Evolutionary conservation across 1,140 invertebrate genomes (phyloP), one percentile per base, ranked within the genome.

Genomic region (Trachelipus rathkii): DNA sequence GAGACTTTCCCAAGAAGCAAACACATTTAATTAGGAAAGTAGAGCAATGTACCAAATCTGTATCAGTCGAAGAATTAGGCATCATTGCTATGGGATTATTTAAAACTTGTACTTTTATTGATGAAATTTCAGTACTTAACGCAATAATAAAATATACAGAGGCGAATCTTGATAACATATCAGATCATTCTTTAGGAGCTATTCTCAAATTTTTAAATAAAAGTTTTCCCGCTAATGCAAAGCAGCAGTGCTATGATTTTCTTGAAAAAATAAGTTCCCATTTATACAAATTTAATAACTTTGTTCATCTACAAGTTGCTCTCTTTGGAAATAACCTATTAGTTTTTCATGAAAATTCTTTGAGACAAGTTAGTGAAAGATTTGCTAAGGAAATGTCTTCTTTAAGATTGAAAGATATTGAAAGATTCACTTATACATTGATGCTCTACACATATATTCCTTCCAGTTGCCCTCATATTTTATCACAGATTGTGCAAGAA

Each of bases 31-130:
- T 80, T 70, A 78, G 73, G 44, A 79, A 75, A 23, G 53, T 82
- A 6, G 33, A 23, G 10, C 68, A 80, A 77, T 77, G 74, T 50
- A 33, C 79, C 13, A 44, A 77, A 43, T 23, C 74, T 43, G 60
- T 82, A 60, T 82, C 81, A 15, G 45, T 82, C 5, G 81, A 82
- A 67, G 81, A 82, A 74, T 71, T 82, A 23, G 81, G 78, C 70
- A 77, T 82, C 9, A 79, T 82, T 50, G 75, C 78, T 4, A 82
- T 82, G 81, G 79, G 78, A 2, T 75, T 82, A 72, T 82, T 82
- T 69, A 82, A 82, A 75, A 78, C 78, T 24, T 78, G 78, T 72
- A 78, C 78, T 33, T 80, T 79, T 73, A 44, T 82, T 8, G 53
- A 74, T 44, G 73, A 66, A 60, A 74, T 77, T 43, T 69, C 75